A percentile compares a stretch with the other conserved stretches of the same genome.
phyloP scores from a whole-genome alignment of 2,113 vertebrate species.

The Nematolebias whitei region DNA sequence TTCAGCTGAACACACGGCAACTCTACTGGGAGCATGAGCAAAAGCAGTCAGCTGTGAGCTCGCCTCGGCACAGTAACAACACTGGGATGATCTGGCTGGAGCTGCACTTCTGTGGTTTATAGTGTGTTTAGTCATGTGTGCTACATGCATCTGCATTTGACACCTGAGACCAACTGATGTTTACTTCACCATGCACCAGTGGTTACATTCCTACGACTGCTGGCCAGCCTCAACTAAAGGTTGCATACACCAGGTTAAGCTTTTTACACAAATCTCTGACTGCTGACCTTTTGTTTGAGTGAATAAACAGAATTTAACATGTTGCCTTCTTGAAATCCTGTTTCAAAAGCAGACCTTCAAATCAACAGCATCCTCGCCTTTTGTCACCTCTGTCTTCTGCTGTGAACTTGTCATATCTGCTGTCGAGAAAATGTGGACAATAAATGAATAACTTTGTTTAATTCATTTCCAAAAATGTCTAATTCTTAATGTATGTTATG shows the following conservation, averaged over 20 bases:
- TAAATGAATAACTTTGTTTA: no score
- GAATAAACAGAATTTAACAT: conserved; percentile 8
- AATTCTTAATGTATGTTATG: no score
- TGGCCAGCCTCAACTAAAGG: neutral
- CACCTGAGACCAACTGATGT: conserved; percentile 27
- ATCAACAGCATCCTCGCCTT: neutral
- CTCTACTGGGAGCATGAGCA: conserved; percentile 42
- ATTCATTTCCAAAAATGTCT: no score
- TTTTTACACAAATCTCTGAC: neutral
- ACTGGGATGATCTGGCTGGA: conserved; percentile 4
- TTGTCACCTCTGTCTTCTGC: no score
- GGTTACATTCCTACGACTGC: conserved; percentile 5
- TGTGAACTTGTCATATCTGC: no score
- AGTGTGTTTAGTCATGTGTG: conserved; percentile 25
- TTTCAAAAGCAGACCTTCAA: neutral
- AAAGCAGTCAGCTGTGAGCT: conserved; percentile 48
- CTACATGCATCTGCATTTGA: conserved; percentile 10
- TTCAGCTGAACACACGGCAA: conserved; percentile 52
- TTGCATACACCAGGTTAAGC: neutral
- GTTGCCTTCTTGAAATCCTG: neutral
- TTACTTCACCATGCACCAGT: conserved; percentile 19
- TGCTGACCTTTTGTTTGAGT: conserved; percentile 1
- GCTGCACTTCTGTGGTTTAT: neutral
- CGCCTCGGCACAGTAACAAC: conserved; percentile 20
- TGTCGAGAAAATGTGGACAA: no score